These are phyloP conservation scores for Melikaiella ostensackeni DNA, from an alignment of 2,888 invertebrate genomes.

Conservation along the genomic window DNA sequence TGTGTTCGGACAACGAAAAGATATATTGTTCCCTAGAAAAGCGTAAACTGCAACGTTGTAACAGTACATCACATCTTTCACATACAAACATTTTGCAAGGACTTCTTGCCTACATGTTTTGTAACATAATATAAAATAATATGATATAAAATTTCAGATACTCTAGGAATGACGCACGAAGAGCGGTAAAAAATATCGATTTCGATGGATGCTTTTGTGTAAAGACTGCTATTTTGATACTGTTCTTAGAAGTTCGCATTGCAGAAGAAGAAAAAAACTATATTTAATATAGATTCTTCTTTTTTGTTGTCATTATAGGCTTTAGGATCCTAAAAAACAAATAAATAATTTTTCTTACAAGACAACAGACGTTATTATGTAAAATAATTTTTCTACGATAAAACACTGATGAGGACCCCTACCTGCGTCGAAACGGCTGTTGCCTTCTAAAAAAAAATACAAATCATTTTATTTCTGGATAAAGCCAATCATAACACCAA, in stretches of 20 bases:
- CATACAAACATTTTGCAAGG: not conserved
- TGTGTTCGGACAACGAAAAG: not conserved
- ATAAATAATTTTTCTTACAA: too few relatives aligned
- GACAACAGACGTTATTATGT: too few relatives aligned
- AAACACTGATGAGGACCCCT: too few relatives aligned
- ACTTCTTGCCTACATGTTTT: not conserved
- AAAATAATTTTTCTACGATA: too few relatives aligned
- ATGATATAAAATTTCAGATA: slow-evolving; percentile 6
- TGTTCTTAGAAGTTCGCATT: not conserved
- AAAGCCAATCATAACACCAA: too few relatives aligned
- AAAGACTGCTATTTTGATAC: not conserved
- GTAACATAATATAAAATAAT: not conserved
- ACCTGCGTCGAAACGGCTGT: too few relatives aligned
- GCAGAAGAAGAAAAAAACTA: not conserved
- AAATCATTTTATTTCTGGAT: too few relatives aligned
- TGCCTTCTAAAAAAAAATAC: too few relatives aligned
- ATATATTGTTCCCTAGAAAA: not conserved
- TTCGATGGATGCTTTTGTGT: not conserved
- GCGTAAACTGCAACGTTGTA: not conserved
- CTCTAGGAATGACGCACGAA: not conserved
- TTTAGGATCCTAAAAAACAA: too few relatives aligned
- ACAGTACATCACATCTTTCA: not conserved
- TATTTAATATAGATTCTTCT: too few relatives aligned
- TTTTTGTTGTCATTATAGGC: too few relatives aligned
- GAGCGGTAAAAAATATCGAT: not conserved